These are phyloP conservation scores for Julus scandinavius DNA, from an alignment of 2,888 invertebrate species.

Conservation along the genomic window DNA sequence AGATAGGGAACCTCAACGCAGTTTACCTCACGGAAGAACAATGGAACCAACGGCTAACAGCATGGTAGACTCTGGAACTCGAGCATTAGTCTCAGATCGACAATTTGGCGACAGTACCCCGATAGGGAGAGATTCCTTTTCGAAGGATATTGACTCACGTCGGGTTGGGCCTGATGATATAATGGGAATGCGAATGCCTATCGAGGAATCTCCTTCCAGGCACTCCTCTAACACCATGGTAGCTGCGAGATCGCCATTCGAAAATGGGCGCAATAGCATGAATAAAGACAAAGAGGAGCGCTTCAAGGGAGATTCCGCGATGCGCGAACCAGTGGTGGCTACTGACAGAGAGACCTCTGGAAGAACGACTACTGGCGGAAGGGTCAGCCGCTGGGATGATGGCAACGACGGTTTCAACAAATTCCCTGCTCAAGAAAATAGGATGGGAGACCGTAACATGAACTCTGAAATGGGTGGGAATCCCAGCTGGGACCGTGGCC, in stretches of 20 bases:
- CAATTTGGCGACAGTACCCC: neutral
- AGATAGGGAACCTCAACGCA: constrained; percentile 67
- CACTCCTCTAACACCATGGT: neutral
- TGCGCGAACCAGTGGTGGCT: neutral
- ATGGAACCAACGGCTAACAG: constrained; percentile 54
- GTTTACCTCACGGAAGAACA: constrained; percentile 57
- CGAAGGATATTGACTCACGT: constrained; percentile 38
- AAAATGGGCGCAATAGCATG: constrained; percentile 2
- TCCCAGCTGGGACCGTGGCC: neutral
- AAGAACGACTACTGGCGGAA: neutral
- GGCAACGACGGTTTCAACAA: constrained; percentile 7
- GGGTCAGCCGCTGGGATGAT: constrained; percentile 48
- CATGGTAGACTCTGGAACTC: neutral
- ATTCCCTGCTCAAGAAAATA: neutral
- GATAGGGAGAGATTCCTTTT: neutral
- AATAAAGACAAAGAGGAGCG: constrained; percentile 19
- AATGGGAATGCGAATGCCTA: neutral
- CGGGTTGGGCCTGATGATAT: constrained; percentile 7
- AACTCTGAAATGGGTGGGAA: neutral
- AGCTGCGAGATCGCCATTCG: neutral
- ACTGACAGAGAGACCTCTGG: neutral
- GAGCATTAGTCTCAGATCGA: neutral
- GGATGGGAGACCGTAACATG: constrained; percentile 5
- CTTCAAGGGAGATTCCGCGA: neutral
- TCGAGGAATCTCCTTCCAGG: neutral